phyloP scores from a whole-genome alignment of 92 coral and sea anemone genomes.

The Heliopora coerulea region DNA sequence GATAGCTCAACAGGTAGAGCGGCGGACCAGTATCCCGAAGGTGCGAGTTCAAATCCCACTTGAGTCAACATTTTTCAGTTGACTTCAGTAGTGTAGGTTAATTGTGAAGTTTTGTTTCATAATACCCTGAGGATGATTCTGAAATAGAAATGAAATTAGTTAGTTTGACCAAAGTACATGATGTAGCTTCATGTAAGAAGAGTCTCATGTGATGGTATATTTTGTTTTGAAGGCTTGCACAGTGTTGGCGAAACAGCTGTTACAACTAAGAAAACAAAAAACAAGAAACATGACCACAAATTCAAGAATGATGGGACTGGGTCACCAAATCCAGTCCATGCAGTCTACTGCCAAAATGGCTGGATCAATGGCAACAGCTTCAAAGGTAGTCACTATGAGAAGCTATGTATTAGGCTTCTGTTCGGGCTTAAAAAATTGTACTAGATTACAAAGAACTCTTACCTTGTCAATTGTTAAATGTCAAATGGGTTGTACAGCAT shows the following conservation, averaged over 20 bases:
- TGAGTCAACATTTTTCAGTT: too few species aligned
- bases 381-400: conserved; percentile 65
- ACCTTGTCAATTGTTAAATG: too few species aligned
- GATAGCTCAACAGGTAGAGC: too few species aligned
- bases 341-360: conserved; percentile 99
- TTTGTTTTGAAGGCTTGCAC: conserved; percentile 77
- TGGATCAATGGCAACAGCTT: conserved; percentile 92
- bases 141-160: too few species aligned
- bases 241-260: conserved; percentile 86
- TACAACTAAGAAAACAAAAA: conserved; percentile 87
- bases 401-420: background rate
- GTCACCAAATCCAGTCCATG: conserved; percentile 96
- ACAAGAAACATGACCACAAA: conserved; percentile 75
- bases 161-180: too few species aligned
- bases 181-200: too few species aligned
- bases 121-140: too few species aligned
- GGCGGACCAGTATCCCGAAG: too few species aligned
- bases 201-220: too few species aligned
- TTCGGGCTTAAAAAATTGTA: background rate
- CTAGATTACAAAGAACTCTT: background rate
- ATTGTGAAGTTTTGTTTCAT: background rate
- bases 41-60: too few species aligned
- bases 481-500: too few species aligned
- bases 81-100: too few species aligned
- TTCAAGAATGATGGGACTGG: conserved; percentile 77